These are phyloP conservation scores for Corvus cornix DNA, from an alignment of 2,113 vertebrate genomes.

Conservation along the genomic window DNA sequence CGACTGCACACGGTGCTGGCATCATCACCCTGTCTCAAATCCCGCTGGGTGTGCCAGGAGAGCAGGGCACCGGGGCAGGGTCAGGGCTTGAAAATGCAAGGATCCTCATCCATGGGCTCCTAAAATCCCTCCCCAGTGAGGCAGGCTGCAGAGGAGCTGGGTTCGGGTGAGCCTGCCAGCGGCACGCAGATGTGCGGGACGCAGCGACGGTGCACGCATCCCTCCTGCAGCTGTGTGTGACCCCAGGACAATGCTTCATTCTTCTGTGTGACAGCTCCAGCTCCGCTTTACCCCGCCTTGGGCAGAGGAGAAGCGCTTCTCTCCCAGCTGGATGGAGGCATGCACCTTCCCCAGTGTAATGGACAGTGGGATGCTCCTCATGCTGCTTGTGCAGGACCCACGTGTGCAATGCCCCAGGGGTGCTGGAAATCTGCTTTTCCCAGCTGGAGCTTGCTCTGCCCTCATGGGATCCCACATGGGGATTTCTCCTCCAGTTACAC, in stretches of 20 bases:
- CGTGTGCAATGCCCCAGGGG: fast-evolving
- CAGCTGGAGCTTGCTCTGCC: neutral
- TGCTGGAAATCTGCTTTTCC: neutral
- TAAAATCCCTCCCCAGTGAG: neutral
- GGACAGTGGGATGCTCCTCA: fast-evolving
- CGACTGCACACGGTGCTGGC: fast-evolving
- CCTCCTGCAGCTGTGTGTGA: neutral
- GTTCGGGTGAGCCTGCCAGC: fast-evolving
- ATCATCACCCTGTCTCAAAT: neutral
- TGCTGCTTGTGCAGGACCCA: neutral
- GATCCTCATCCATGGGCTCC: neutral
- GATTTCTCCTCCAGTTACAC: neutral
- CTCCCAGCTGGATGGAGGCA: neutral
- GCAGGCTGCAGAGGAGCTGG: neutral
- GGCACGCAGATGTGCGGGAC: fast-evolving
- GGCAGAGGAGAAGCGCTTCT: neutral
- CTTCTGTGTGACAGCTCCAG: neutral
- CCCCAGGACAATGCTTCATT: neutral
- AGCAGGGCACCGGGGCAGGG: neutral
- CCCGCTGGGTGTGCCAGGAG: neutral
- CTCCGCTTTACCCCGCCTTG: neutral
- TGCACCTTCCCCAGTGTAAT: fast-evolving
- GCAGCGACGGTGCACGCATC: fast-evolving
- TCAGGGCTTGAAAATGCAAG: neutral
- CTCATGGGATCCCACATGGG: fast-evolving